Evolutionary conservation across 2,888 invertebrate species (phyloP).

Genomic region (Coecobrya sp.): DNA sequence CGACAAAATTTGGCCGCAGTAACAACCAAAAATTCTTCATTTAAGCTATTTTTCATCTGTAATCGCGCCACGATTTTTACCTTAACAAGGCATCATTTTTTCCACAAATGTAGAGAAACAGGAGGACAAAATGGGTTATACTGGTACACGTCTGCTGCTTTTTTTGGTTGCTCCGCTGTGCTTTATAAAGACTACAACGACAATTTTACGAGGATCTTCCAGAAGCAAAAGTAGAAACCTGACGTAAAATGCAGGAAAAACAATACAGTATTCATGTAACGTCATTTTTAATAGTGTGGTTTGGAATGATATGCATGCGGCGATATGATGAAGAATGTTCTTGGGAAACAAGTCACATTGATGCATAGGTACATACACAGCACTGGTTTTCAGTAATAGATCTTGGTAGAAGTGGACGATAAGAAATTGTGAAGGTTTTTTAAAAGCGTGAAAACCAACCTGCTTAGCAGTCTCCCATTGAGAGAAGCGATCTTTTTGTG

Average conservation of each 20-base stretch:
- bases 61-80: conserved; percentile 44
- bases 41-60: background rate
- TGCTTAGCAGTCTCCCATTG: conserved; percentile 61
- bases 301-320: background rate
- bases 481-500: conserved; percentile 31
- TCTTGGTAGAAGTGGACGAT: conserved; percentile 51
- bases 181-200: too few relatives aligned
- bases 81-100: conserved; percentile 61
- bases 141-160: too few relatives aligned
- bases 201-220: too few relatives aligned
- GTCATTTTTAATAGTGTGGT: too few relatives aligned
- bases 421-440: too few relatives aligned
- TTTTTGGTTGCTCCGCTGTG: too few relatives aligned
- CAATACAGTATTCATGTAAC: too few relatives aligned
- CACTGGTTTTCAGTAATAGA: conserved; percentile 38
- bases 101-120: conserved; percentile 37
- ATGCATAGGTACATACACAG: too few relatives aligned
- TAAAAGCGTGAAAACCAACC: conserved; percentile 27
- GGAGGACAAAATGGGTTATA: background rate
- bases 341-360: conserved; percentile 9
- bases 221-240: background rate
- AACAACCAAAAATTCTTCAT: background rate
- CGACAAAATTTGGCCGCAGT: background rate
- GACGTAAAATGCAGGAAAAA: background rate
- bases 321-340: background rate